Conservation (phyloP, 2,797 vertebrate genomes). For the Pogonophryne albipinna region DNA sequence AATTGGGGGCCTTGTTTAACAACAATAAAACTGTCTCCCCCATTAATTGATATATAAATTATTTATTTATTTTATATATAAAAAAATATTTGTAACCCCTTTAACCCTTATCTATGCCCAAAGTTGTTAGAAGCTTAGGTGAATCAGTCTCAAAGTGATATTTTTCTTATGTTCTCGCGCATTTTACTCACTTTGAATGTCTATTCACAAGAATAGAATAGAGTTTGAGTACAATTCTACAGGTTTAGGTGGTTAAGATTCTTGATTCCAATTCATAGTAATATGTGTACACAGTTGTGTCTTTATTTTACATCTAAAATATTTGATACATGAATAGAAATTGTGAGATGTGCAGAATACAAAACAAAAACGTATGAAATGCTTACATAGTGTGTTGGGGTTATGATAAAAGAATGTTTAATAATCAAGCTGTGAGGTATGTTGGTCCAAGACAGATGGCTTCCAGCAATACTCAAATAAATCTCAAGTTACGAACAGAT, state of each 20-base stretch:
- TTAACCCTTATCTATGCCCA: neutral
- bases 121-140: neutral
- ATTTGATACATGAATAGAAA: neutral
- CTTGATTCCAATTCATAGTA: no score
- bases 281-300: neutral
- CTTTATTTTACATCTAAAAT: neutral
- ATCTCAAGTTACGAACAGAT: neutral
- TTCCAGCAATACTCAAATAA: neutral
- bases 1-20: no score
- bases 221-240: no score
- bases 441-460: conserved; percentile 10
- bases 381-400: neutral
- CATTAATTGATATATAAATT: no score
- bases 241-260: no score
- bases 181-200: neutral
- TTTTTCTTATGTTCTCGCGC: neutral
- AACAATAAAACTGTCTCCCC: no score
- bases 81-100: no score
- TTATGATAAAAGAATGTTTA: neutral
- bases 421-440: neutral
- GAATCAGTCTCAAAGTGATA: neutral
- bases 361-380: neutral
- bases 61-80: no score
- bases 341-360: neutral
- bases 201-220: neutral